Evolutionary conservation across 2,797 vertebrate species (phyloP).

Genomic region (Eulemur coronatus): DNA sequence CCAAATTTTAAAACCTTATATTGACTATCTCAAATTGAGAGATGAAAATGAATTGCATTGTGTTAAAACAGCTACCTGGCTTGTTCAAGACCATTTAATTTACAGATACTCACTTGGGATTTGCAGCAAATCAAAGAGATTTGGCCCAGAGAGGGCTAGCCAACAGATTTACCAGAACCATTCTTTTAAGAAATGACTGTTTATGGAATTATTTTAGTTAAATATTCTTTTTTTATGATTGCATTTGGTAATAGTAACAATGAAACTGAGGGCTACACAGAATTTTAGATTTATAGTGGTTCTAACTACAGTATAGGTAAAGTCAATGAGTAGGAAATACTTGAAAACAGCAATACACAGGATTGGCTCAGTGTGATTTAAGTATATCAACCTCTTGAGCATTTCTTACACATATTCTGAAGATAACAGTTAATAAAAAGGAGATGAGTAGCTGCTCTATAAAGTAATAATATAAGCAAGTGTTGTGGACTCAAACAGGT

Average conservation of each 20-base stretch:
- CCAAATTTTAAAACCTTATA: background rate
- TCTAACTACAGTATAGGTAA: background rate
- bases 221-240: background rate
- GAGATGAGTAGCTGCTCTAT: background rate
- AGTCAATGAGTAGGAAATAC: background rate
- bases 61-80: background rate
- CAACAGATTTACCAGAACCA: background rate
- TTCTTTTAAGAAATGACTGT: conserved; percentile 3
- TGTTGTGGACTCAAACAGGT: background rate
- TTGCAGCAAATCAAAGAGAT: background rate
- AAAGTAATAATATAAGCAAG: background rate
- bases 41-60: background rate
- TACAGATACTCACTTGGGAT: background rate
- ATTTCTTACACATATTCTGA: background rate
- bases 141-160: background rate
- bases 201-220: background rate
- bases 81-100: background rate
- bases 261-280: background rate
- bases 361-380: background rate
- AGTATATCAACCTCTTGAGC: background rate
- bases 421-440: background rate
- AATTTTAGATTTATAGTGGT: background rate
- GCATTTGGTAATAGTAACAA: background rate
- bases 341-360: background rate
- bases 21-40: background rate